Evolutionary conservation across 2,888 invertebrate genomes (phyloP), one percentile per base, ranked within the genome.

Genomic region (Baccha elongata): DNA sequence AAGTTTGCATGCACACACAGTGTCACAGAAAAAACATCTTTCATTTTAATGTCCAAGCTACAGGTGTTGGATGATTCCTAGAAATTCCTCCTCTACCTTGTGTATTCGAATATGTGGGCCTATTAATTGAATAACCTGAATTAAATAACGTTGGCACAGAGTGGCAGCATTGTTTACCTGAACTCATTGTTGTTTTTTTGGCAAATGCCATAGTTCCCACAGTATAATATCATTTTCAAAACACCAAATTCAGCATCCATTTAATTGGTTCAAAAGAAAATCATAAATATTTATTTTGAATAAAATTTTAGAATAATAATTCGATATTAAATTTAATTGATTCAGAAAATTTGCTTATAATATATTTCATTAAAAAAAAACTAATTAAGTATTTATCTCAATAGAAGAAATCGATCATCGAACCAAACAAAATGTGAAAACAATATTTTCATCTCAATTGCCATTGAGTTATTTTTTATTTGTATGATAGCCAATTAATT

Each of bases 1-100:
- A 52, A 52, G 29, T 50, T 65, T 8, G 40, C 11, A 26, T 50
- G 29, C 35, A 55, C 6, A 26, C 11, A 26, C 29, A 11, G 17
- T n/a, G 10, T 10, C 23, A 35, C 32, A 13, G 42, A n/a, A 53
- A 23, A 35, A 42, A 40, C 26, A 65, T 73, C 72, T 64, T 53
- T 23, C 44, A 35, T 53, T 35, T 26, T 44, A 35, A 46, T 46
- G 19, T 46, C 26, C n/a, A n/a, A 23, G 46, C 65, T 65, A 74
- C 73, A 74, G 73, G 73, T 74, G 73, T 21, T 65, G 44, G 73
- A 65, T 37, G 26, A 40, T 48, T 10, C 69, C 69, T 46, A 48
- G 23, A 60, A 50, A 58, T 48, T n/a, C n/a, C n/a, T n/a, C n/a
- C 48, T 55, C 48, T 23, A 5, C 23, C 3, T 5, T 23, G 3